phyloP scores from a whole-genome alignment of 1,140 invertebrate genomes.

The Nymphalis io region DNA sequence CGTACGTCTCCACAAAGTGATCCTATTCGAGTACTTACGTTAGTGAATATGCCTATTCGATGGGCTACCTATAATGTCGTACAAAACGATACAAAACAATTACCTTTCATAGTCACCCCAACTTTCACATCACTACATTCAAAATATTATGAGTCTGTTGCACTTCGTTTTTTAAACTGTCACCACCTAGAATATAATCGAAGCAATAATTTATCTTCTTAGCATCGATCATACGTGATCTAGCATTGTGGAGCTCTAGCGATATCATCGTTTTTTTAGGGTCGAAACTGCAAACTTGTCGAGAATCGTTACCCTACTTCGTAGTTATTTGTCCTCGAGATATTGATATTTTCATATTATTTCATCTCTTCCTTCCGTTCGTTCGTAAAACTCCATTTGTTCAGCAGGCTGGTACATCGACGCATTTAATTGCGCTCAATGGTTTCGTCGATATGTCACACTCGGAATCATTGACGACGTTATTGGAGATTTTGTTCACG shows the following conservation, averaged over 20 bases:
- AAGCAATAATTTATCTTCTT: neutral
- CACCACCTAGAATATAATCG: neutral
- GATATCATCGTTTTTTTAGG: neutral
- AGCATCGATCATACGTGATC: neutral
- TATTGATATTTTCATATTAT: neutral
- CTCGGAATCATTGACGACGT: conserved; percentile 59
- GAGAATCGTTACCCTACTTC: neutral
- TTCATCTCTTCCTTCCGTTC: neutral
- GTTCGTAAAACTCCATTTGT: conserved; percentile 6
- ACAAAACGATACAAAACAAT: conserved; percentile 33
- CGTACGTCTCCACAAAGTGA: conserved; percentile 56
- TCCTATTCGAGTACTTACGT: conserved; percentile 58
- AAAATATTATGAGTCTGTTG: conserved; percentile 2
- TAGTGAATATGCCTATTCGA: conserved; percentile 66
- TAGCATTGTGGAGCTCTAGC: neutral
- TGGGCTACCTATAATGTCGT: conserved; percentile 54
- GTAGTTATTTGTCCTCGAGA: neutral
- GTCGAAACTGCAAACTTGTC: neutral
- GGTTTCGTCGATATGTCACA: conserved; percentile 66
- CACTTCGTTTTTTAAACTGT: conserved; percentile 18
- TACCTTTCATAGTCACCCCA: conserved; percentile 38
- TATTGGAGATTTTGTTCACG: conserved; percentile 65
- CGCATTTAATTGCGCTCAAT: conserved; percentile 61
- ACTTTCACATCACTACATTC: conserved; percentile 26
- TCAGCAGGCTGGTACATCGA: conserved; percentile 69